Evolutionary conservation across 2,888 invertebrate species (phyloP).

Genomic region (Chalcis sispes): DNA sequence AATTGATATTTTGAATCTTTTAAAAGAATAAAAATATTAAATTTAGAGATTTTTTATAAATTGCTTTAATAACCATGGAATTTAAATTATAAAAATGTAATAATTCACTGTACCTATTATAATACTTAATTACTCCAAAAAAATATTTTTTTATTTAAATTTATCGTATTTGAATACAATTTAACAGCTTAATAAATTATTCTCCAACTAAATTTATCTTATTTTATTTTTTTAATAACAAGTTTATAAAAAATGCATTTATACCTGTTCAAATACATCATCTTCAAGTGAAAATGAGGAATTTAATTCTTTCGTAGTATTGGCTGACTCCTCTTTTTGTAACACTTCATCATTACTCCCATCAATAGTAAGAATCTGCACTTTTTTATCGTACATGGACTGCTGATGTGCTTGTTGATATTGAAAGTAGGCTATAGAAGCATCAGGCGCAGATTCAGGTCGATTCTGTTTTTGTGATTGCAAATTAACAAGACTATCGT

Average conservation of each 20-base stretch:
- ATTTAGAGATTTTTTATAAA: background rate
- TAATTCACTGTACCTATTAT: too few relatives aligned
- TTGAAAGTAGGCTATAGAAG: conserved; percentile 58
- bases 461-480: conserved; percentile 54
- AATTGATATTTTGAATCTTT: background rate
- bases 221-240: too few relatives aligned
- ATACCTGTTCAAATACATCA: conserved; percentile 48
- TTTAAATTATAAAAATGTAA: too few relatives aligned
- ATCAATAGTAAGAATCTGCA: conserved; percentile 49
- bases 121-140: too few relatives aligned
- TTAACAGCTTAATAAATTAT: background rate
- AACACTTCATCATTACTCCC: background rate
- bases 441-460: conserved; percentile 66
- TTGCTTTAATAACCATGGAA: too few relatives aligned
- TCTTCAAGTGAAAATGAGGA: conserved; percentile 24
- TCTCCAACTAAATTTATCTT: background rate
- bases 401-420: conserved; percentile 34
- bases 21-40: too few relatives aligned
- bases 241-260: too few relatives aligned
- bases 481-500: conserved; percentile 2
- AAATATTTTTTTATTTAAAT: too few relatives aligned
- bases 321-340: background rate
- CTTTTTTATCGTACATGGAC: conserved; percentile 29
- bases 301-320: conserved; percentile 10
- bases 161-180: too few relatives aligned